Evolutionary conservation across 1,140 invertebrate genomes (phyloP).

Genomic region (Geopemphigus sp.): DNA sequence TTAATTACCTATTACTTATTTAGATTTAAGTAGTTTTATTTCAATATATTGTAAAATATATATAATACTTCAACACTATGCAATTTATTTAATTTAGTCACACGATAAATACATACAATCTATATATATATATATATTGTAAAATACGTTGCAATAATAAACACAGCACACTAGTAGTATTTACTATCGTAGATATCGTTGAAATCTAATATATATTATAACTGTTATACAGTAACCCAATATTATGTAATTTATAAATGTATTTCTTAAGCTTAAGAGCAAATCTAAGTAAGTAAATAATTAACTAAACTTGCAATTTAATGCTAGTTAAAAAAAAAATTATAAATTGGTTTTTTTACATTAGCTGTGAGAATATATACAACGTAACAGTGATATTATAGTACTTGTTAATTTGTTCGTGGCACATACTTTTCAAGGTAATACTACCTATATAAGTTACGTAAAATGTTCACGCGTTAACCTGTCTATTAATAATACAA

Average conservation of each 20-base stretch:
- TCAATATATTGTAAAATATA: no score
- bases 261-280: background rate
- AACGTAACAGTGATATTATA: background rate
- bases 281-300: background rate
- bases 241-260: constrained; percentile 13
- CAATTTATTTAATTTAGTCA: background rate
- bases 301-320: background rate
- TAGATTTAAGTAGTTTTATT: no score
- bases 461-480: background rate
- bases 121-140: background rate
- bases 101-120: background rate
- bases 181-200: background rate
- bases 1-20: no score
- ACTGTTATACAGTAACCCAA: background rate
- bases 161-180: background rate
- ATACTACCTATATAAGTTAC: background rate
- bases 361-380: background rate
- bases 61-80: no score
- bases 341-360: background rate
- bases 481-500: no score
- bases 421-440: constrained; percentile 2
- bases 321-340: background rate
- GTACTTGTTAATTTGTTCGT: background rate
- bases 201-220: constrained; percentile 1
- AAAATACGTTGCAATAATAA: background rate